Base-by-base conservation (phyloP, 2,888 invertebrate species). In the Apotomis betuletana region DNA sequence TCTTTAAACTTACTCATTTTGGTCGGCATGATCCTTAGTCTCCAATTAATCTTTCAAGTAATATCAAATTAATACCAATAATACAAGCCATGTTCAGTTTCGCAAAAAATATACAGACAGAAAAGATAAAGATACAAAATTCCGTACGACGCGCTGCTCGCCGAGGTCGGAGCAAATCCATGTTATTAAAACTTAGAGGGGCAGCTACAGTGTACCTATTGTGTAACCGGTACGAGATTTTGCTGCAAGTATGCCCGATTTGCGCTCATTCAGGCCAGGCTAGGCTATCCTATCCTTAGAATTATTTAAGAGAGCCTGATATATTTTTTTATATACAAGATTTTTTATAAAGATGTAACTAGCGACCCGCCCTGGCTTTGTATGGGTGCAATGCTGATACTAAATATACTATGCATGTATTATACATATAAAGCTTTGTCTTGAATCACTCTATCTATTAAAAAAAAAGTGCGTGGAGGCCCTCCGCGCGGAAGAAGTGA, bases 131-230 rank as follows among this genome's bases (percentile, higher is more conserved):
- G 57, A 71, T n/a, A 67, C 61, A 67, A 38, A 71, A 71, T 62
- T 41, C 49, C 49, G 15, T 15, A 15, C 15, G 15, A 15, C 1
- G 15, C 15, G 27, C 27, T 27, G 27, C 27, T 27, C 27, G 27
- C 27, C 27, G 27, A 27, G 27, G 27, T 71, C 57, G 41, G 68
- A 54, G 52, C 46, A 71, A 71, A 67, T 71, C 67, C 67, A 67
- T 67, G 71, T 61, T 67, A 71, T 67, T 67, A 71, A 71, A 71
- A 71, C 51, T 67, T 67, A 62, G 61, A 59, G 61, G 41, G 57
- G 36, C 38, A 8, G 51, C 62, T 15, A 12, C 46, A 36, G 51
- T 51, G 49, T 67, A n/a, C n/a, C n/a, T n/a, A 58, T 52, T 67
- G 41, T 58, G 57, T 13, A 41, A 51, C 41, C 52, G 6, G 46